phyloP scores from a whole-genome alignment of 2,113 vertebrate genomes.

The Platanista minor region DNA sequence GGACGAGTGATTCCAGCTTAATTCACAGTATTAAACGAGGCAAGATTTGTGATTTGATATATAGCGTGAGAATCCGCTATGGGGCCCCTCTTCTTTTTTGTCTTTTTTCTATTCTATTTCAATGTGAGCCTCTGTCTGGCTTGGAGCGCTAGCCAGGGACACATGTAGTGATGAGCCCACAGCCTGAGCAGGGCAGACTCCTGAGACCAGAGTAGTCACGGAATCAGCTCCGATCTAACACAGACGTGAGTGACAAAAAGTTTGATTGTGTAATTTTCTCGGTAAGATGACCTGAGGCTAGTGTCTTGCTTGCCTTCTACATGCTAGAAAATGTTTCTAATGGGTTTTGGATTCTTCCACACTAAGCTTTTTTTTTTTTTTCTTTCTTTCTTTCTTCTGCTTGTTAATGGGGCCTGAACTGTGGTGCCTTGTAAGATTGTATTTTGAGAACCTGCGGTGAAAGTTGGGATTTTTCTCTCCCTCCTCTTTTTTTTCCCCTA shows the following conservation, averaged over 20 bases:
- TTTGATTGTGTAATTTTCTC: constrained; percentile 16
- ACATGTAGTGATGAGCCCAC: background rate
- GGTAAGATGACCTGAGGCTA: constrained; percentile 26
- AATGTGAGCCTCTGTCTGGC: background rate
- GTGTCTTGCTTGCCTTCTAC: background rate
- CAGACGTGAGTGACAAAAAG: background rate
- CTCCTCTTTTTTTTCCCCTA: background rate
- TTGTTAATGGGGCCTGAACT: background rate
- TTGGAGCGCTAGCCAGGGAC: background rate
- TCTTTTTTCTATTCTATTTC: no score
- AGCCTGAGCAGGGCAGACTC: background rate
- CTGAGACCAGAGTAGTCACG: background rate
- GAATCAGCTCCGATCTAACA: background rate
- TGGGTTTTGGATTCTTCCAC: background rate
- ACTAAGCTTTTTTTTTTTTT: background rate
- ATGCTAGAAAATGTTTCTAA: background rate
- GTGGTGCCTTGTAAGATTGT: background rate
- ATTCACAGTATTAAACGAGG: background rate
- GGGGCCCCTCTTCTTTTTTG: background rate
- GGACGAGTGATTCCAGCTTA: background rate
- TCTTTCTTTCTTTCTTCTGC: background rate
- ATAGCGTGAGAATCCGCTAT: background rate
- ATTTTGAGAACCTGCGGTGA: background rate
- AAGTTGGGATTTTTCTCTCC: constrained; percentile 51
- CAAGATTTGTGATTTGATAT: background rate